A percentile compares a stretch with the other conserved stretches of the same genome.
These are phyloP conservation scores for Vidua macroura DNA, from an alignment of 2,113 vertebrate genomes.

Conservation along the genomic window DNA sequence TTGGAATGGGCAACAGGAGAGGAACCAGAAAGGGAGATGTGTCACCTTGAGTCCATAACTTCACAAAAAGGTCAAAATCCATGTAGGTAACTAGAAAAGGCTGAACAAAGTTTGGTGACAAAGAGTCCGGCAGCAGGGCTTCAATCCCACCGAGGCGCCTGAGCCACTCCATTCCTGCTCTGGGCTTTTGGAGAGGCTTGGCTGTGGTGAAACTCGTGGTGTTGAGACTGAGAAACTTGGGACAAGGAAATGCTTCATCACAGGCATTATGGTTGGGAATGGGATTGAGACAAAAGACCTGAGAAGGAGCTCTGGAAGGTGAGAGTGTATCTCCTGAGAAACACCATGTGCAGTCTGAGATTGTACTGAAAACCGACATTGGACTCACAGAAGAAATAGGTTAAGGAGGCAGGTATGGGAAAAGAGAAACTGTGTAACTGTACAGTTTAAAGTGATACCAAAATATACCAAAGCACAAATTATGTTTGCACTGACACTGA, in stretches of 20 bases:
- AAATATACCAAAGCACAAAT: neutral
- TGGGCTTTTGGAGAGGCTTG: neutral
- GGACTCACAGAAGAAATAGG: neutral
- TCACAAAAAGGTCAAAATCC: neutral
- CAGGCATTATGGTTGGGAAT: neutral
- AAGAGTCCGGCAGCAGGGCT: neutral
- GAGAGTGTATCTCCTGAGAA: neutral
- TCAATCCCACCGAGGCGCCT: accelerated
- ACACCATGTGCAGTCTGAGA: neutral
- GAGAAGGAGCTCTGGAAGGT: neutral
- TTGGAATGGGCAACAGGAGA: neutral
- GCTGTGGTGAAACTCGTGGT: neutral
- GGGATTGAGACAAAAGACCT: neutral
- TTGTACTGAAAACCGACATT: neutral
- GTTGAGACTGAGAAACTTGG: neutral
- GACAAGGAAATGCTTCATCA: neutral
- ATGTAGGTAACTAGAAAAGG: neutral
- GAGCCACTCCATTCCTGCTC: neutral
- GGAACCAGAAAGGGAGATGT: neutral
- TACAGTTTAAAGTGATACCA: neutral
- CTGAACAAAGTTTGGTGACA: neutral
- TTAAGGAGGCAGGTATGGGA: neutral
- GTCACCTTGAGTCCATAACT: neutral
- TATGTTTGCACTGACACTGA: accelerated
- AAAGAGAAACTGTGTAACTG: neutral